Conservation (phyloP, 2,113 vertebrate genomes). For the Sarotherodon lohbergeri region DNA sequence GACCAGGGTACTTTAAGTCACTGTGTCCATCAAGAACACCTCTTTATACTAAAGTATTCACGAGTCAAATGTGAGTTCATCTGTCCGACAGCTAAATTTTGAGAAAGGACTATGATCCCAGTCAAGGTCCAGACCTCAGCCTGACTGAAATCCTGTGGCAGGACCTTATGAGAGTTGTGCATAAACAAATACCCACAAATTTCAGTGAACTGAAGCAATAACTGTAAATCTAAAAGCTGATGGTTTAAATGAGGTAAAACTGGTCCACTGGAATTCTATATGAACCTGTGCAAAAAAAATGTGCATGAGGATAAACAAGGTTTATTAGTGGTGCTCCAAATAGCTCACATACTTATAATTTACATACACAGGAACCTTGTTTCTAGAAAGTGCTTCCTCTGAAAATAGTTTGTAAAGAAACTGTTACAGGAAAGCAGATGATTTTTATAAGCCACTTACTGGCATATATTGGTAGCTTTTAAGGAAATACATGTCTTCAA, state of each 20-base stretch:
- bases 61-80: neutral
- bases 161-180: neutral
- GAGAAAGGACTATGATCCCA: neutral
- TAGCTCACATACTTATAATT: neutral
- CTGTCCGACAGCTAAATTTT: neutral
- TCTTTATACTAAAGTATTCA: neutral
- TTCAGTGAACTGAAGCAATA: neutral
- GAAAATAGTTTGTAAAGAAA: neutral
- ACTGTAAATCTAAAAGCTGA: neutral
- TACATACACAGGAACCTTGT: neutral
- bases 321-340: neutral
- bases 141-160: neutral
- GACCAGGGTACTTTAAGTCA: neutral
- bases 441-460: neutral
- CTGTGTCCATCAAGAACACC: neutral
- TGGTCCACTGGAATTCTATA: neutral
- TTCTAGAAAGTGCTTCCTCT: neutral
- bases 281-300: neutral
- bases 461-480: neutral
- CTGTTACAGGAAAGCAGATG: neutral
- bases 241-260: neutral
- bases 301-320: neutral
- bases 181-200: neutral
- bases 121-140: neutral
- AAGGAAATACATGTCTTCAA: neutral